A percentile compares a stretch with the other conserved stretches of the same genome.
phyloP scores from a whole-genome alignment of 2,113 vertebrate species.

The Ctenodactylus gundi region DNA sequence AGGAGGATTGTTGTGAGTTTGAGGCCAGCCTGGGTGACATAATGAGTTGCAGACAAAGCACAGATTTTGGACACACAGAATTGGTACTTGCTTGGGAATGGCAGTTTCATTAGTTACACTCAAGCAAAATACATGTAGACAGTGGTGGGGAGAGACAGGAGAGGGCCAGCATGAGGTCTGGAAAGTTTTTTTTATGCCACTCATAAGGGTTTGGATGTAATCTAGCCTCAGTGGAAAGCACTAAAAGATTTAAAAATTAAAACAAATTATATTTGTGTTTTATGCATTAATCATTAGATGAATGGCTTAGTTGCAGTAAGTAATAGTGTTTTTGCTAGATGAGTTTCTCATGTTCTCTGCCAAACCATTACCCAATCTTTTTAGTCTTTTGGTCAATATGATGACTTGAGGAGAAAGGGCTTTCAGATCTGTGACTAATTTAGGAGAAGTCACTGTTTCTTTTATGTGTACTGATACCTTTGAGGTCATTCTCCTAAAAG shows the following conservation, averaged over 20 bases:
- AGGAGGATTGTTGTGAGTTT: too few species aligned
- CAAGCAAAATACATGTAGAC: background rate
- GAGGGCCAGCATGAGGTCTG: background rate
- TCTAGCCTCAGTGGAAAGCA: background rate
- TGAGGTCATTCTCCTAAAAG: background rate
- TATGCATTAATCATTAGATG: background rate
- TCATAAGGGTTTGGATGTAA: background rate
- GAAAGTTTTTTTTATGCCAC: background rate
- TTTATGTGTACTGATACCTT: background rate
- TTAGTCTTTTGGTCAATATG: background rate
- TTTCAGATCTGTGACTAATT: conserved; percentile 6
- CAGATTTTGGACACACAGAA: background rate
- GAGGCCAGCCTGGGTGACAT: too few species aligned
- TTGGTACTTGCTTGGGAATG: too few species aligned
- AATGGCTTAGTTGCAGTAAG: background rate
- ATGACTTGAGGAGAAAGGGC: background rate
- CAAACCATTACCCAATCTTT: background rate
- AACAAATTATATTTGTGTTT: conserved; percentile 6
- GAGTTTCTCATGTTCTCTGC: conserved; percentile 37
- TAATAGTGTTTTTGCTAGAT: background rate
- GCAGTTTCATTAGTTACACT: background rate
- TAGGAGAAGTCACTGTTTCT: conserved; percentile 18
- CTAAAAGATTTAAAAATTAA: conserved; percentile 12
- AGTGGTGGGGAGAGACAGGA: background rate
- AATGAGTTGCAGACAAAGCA: background rate